Conservation (phyloP, 1,140 invertebrate species). For the Coenobita brevimanus region DNA sequence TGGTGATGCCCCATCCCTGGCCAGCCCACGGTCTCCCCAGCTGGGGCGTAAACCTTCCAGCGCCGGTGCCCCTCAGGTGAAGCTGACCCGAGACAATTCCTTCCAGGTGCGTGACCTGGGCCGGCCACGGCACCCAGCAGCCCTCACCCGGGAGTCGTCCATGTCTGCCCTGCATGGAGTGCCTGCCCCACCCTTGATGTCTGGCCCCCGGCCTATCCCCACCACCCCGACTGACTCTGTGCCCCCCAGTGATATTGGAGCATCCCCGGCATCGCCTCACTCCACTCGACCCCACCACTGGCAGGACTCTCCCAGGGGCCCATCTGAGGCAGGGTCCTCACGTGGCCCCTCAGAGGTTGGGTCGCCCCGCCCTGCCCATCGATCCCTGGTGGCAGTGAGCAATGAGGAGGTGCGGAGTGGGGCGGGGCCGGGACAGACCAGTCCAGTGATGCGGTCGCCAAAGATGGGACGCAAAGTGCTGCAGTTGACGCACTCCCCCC, state of each 20-base stretch:
- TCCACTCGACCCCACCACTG: slow-evolving; percentile 5
- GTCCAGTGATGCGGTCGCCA: slow-evolving; percentile 74
- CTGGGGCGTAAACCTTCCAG: slow-evolving; percentile 55
- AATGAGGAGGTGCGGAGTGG: slow-evolving; percentile 33
- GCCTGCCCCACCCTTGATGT: background rate
- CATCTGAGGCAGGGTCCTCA: slow-evolving; percentile 38
- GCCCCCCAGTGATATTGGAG: slow-evolving; percentile 13
- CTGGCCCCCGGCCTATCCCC: slow-evolving; percentile 9
- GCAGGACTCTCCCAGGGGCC: slow-evolving; percentile 30
- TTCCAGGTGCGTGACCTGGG: slow-evolving; percentile 43
- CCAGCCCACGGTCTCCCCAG: slow-evolving; percentile 48
- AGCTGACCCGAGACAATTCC: slow-evolving; percentile 30
- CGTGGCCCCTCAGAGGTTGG: slow-evolving; percentile 38
- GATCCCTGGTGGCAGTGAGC: slow-evolving; percentile 33
- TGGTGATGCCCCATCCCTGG: background rate
- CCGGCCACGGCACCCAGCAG: slow-evolving; percentile 20
- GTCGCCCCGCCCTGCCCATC: slow-evolving; percentile 47
- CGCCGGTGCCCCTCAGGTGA: slow-evolving; percentile 23
- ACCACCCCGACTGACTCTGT: background rate
- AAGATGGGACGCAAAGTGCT: slow-evolving; percentile 77
- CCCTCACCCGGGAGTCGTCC: slow-evolving; percentile 51
- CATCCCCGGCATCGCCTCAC: slow-evolving; percentile 36
- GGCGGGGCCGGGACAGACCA: slow-evolving; percentile 4
- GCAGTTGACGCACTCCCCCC: slow-evolving; percentile 71
- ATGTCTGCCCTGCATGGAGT: slow-evolving; percentile 46